A percentile compares a stretch with the other conserved stretches of the same genome.
Conservation (phyloP, 1,140 invertebrate genomes). For the Leptonema lineaticorne region DNA sequence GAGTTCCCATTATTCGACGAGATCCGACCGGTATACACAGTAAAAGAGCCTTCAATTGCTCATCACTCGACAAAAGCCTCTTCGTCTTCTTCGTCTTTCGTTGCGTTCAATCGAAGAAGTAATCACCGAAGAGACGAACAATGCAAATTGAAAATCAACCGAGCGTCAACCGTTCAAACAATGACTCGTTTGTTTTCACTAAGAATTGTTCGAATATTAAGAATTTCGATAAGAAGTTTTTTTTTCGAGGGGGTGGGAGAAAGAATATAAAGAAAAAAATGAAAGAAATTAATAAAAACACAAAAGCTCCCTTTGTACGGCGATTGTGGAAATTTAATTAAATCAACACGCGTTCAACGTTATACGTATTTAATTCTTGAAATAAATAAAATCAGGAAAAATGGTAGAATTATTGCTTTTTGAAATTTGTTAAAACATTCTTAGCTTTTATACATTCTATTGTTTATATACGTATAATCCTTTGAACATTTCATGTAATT, state of each 20-base stretch:
- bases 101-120: constrained; percentile 19
- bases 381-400: too few relatives aligned
- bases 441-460: too few relatives aligned
- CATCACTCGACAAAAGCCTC: too few relatives aligned
- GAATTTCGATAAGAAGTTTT: neutral
- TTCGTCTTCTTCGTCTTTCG: neutral
- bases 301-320: too few relatives aligned
- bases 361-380: neutral
- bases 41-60: neutral
- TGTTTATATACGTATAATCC: too few relatives aligned
- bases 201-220: neutral
- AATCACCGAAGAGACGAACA: constrained; percentile 37
- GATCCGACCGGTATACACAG: neutral
- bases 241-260: neutral
- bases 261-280: too few relatives aligned
- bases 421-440: neutral
- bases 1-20: neutral
- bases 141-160: constrained; percentile 41
- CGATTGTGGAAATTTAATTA: too few relatives aligned
- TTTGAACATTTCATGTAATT: too few relatives aligned
- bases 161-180: constrained; percentile 38
- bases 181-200: constrained; percentile 21
- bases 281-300: too few relatives aligned
- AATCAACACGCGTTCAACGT: neutral
- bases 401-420: too few relatives aligned